phyloP scores from a whole-genome alignment of 2,113 vertebrate genomes.

The Amphiprion percula region DNA sequence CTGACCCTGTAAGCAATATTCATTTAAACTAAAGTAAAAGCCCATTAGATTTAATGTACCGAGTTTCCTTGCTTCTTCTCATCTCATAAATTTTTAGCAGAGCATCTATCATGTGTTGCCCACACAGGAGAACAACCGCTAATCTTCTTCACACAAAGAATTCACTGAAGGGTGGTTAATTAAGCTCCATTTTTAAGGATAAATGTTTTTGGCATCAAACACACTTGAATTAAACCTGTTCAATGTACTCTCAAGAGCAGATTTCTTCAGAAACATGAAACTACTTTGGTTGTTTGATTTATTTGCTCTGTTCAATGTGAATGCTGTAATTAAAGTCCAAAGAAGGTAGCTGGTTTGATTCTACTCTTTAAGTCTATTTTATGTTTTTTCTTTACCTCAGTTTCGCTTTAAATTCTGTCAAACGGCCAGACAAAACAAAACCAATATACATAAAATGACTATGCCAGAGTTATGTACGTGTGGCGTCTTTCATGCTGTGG shows the following conservation, averaged over 20 bases:
- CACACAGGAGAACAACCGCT: constrained; percentile 1
- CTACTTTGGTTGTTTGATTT: neutral
- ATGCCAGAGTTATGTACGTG: neutral
- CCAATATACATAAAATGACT: too few relatives aligned
- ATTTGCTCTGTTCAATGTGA: neutral
- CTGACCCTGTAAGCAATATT: neutral
- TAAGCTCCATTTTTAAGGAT: neutral
- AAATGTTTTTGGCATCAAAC: neutral
- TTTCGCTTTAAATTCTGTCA: neutral
- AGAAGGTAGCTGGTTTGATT: neutral
- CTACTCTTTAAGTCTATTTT: neutral
- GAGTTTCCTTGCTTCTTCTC: constrained; percentile 15
- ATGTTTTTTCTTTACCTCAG: neutral
- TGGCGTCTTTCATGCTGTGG: neutral
- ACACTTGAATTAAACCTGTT: neutral
- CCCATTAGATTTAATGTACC: constrained; percentile 48
- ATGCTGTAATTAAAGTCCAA: neutral
- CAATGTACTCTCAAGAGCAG: too few relatives aligned
- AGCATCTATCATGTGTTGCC: neutral
- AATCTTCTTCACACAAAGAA: constrained; percentile 13
- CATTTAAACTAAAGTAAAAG: constrained; percentile 7
- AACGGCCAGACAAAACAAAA: neutral
- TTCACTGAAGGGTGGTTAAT: constrained; percentile 11
- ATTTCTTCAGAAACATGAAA: neutral
- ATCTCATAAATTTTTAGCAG: constrained; percentile 12